These are phyloP conservation scores for Ornithorhynchus anatinus DNA, from an alignment of 2,113 vertebrate genomes.

Conservation along the genomic window DNA sequence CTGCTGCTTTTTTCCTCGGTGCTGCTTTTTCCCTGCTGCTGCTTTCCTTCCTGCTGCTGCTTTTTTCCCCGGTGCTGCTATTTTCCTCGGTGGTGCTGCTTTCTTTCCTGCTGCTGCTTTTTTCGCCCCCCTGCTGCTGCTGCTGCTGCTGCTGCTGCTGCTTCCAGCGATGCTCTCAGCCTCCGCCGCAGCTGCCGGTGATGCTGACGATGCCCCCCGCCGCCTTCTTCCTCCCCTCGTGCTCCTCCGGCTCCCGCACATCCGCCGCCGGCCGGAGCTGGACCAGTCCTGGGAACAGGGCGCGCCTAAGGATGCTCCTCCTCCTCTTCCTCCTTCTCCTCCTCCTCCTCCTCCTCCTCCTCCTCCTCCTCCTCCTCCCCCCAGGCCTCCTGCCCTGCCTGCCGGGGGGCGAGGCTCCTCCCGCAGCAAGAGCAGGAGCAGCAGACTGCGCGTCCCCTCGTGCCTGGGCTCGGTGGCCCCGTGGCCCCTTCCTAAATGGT, in stretches of 20 bases:
- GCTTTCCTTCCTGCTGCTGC: no score
- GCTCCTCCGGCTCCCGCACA: conserved; percentile 33
- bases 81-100: no score
- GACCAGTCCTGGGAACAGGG: conserved; percentile 38
- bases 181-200: conserved; percentile 7
- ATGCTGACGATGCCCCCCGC: conserved; percentile 3
- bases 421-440: conserved; percentile 2
- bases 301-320: conserved; percentile 50
- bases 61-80: background rate
- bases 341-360: background rate
- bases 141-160: conserved; percentile 13
- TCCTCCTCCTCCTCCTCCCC: conserved; percentile 6
- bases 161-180: no score
- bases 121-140: no score
- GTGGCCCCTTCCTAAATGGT: no score
- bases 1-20: no score
- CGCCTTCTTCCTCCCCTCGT: background rate
- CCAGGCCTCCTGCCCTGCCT: conserved; percentile 21
- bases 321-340: conserved; percentile 8
- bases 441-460: conserved; percentile 8
- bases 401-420: conserved; percentile 43
- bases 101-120: no score
- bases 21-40: no score
- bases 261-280: conserved; percentile 41
- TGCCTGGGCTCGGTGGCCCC: conserved; percentile 18